These are phyloP conservation scores for Timandra comae DNA, from an alignment of 2,888 invertebrate species.

Conservation along the genomic window DNA sequence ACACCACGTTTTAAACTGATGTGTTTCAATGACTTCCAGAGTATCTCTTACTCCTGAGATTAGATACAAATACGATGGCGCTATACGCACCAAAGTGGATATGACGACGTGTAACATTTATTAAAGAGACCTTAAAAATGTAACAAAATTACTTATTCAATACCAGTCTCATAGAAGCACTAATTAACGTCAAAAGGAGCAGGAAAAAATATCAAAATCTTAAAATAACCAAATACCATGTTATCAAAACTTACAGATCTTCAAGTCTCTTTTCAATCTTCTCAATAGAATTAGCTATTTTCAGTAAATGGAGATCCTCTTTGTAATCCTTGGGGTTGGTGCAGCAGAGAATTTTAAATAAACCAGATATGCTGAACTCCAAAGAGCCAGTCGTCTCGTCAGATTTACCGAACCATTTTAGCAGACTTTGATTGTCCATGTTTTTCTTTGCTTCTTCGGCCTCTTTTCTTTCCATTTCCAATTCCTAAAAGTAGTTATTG, in stretches of 20 bases:
- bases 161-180: too few species aligned
- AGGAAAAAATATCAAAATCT: too few species aligned
- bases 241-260: conserved; percentile 60
- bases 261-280: conserved; percentile 86
- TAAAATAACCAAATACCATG: too few species aligned
- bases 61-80: too few species aligned
- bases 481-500: conserved; percentile 75
- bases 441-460: conserved; percentile 88
- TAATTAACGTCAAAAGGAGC: too few species aligned
- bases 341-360: conserved; percentile 92
- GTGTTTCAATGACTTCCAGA: too few species aligned
- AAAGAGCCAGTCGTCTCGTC: conserved; percentile 89
- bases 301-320: conserved; percentile 88
- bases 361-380: conserved; percentile 88
- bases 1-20: too few species aligned
- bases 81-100: too few species aligned
- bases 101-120: too few species aligned
- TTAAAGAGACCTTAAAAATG: too few species aligned
- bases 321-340: conserved; percentile 91
- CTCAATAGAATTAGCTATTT: conserved; percentile 88
- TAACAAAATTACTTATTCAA: too few species aligned
- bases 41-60: too few species aligned
- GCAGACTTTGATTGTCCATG: conserved; percentile 86
- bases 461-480: conserved; percentile 89
- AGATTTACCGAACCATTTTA: conserved; percentile 83